Evolutionary conservation across 2,888 invertebrate species (phyloP).

Genomic region (Epistrophella euchroma): DNA sequence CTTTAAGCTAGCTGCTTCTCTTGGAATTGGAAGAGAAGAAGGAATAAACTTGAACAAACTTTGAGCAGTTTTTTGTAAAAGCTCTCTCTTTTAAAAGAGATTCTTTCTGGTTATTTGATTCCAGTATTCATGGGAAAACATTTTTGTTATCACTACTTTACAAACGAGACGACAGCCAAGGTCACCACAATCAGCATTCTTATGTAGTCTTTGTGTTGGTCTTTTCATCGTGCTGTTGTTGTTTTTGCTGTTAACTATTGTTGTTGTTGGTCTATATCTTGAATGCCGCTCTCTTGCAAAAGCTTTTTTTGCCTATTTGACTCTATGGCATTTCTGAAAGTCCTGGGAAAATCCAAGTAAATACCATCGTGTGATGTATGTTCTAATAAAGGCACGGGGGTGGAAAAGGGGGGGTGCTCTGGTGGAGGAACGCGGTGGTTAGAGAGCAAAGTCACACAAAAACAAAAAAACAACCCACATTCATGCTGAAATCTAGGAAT

Average conservation of each 20-base stretch:
- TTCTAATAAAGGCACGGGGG: constrained; percentile 42
- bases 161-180: constrained; percentile 69
- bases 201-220: constrained; percentile 49
- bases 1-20: neutral
- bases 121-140: constrained; percentile 29
- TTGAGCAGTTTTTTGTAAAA: neutral
- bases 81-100: constrained; percentile 6
- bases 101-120: constrained; percentile 25
- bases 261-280: constrained; percentile 21
- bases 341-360: constrained; percentile 63
- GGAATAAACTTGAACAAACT: neutral
- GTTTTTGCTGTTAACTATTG: constrained; percentile 2
- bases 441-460: constrained; percentile 34
- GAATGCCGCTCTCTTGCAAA: constrained; percentile 45
- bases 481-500: constrained; percentile 54
- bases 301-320: constrained; percentile 49
- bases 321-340: constrained; percentile 28
- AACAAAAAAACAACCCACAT: constrained; percentile 29
- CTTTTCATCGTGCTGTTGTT: neutral
- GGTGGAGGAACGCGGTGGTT: neutral
- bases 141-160: constrained; percentile 62
- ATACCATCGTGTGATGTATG: constrained; percentile 46
- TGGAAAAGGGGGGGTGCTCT: neutral
- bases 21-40: neutral
- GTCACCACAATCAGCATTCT: constrained; percentile 66